Percentiles rank a stretch among this genome's conserved stretches.
Evolutionary conservation across 2,888 invertebrate genomes (phyloP).

Genomic region (Caenorhabditis doughertyi): DNA sequence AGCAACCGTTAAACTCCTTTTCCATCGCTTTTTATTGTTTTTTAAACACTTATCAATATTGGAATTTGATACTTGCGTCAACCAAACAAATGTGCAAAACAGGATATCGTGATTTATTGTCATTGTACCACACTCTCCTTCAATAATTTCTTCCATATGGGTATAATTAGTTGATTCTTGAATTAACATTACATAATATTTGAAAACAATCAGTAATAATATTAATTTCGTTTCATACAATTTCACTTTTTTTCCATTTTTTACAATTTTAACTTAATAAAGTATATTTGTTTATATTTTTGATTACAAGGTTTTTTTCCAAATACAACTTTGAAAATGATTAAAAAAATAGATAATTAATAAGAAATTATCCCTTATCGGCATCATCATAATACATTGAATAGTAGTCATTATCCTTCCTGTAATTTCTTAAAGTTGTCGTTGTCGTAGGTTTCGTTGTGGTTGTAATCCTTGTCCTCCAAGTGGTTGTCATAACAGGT

Average conservation of each 20-base stretch:
- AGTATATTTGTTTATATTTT: not conserved
- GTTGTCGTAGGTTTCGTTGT: constrained; percentile 59
- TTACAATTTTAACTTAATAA: constrained; percentile 20
- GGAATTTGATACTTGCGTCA: constrained; percentile 21
- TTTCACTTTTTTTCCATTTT: no score
- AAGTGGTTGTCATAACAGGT: constrained; percentile 55
- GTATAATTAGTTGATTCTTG: constrained; percentile 26
- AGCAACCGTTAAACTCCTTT: constrained; percentile 40
- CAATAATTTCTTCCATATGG: constrained; percentile 43
- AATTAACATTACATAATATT: constrained; percentile 48
- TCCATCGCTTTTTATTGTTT: constrained; percentile 21
- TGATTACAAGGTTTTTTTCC: not conserved
- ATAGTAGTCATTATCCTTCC: constrained; percentile 81
- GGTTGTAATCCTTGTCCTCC: constrained; percentile 54
- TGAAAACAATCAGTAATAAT: constrained; percentile 19
- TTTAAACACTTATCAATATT: constrained; percentile 1
- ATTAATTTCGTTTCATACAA: constrained; percentile 4
- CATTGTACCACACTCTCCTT: constrained; percentile 34
- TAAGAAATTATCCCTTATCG: constrained; percentile 42
- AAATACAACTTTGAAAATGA: not conserved
- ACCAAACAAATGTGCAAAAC: constrained; percentile 47
- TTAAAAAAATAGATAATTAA: not conserved
- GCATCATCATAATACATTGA: constrained; percentile 81
- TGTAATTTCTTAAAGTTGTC: constrained; percentile 74
- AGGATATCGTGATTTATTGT: constrained; percentile 57